A percentile compares a stretch with the other conserved stretches of the same genome.
Evolutionary conservation across 2,888 invertebrate species (phyloP).

Genomic region (Folsomia candida): DNA sequence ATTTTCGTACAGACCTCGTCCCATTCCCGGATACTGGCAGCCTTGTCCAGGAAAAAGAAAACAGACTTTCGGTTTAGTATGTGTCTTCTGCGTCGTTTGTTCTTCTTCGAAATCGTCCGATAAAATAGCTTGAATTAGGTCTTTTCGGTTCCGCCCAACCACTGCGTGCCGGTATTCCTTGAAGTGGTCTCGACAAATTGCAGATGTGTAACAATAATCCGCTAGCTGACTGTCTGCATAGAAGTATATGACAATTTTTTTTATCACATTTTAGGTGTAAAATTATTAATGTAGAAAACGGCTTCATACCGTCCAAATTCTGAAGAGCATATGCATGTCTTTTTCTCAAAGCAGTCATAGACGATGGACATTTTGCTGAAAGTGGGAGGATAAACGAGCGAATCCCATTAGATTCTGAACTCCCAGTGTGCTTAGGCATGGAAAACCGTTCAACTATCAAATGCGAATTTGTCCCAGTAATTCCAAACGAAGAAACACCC

Average conservation of each 20-base stretch:
- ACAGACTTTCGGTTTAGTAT: background rate
- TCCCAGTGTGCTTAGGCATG: no score
- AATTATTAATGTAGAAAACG: no score
- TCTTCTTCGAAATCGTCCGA: no score
- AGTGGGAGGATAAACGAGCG: no score
- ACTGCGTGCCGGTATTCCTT: background rate
- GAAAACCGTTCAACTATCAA: constrained; percentile 20
- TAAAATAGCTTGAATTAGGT: background rate
- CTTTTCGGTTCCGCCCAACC: background rate
- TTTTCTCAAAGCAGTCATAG: no score
- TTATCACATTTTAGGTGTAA: no score
- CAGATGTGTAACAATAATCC: constrained; percentile 17
- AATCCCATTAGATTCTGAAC: no score
- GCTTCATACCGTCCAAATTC: no score
- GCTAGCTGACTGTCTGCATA: no score
- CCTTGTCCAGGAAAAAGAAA: constrained; percentile 14
- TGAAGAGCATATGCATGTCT: no score
- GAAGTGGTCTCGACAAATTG: constrained; percentile 16
- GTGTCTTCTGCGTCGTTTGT: background rate
- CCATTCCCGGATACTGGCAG: constrained; percentile 15
- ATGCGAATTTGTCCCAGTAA: constrained; percentile 30
- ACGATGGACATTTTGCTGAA: no score
- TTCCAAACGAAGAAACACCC: constrained; percentile 28
- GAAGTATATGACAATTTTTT: no score
- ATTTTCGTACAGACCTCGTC: background rate